Percentiles rank a stretch among this genome's conserved stretches.
Evolutionary conservation across 2,797 vertebrate species (phyloP).

Genomic region (Echiichthys vipera): DNA sequence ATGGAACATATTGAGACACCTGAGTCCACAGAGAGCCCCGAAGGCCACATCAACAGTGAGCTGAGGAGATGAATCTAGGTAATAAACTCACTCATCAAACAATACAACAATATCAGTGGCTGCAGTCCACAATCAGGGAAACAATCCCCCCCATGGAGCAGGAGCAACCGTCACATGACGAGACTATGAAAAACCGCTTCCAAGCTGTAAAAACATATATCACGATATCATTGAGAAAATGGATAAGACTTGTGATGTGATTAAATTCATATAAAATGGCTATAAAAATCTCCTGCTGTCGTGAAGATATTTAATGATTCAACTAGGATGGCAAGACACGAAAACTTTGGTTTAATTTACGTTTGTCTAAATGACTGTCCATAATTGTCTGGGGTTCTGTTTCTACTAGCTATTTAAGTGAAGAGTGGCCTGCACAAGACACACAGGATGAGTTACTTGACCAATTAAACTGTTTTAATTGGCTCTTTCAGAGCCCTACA

Average conservation of each 20-base stretch:
- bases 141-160: not conserved
- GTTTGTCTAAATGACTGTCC: conserved; percentile 10
- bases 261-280: not conserved
- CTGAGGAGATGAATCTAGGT: conserved; percentile 8
- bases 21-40: conserved; percentile 8
- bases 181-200: conserved; percentile 8
- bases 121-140: conserved; percentile 14
- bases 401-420: not conserved
- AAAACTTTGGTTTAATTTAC: not conserved
- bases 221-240: not conserved
- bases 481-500: conserved; percentile 10
- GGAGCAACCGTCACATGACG: not conserved
- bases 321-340: not conserved
- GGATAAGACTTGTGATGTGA: not conserved
- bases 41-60: conserved; percentile 10
- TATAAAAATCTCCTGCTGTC: conserved; percentile 5
- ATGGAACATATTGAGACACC: not conserved
- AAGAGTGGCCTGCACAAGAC: not conserved
- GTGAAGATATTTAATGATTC: not conserved
- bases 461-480: conserved; percentile 23
- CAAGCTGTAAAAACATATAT: not conserved
- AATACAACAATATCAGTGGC: not conserved
- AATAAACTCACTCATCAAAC: conserved; percentile 41
- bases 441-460: conserved; percentile 3
- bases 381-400: not conserved